Evolutionary conservation across 2,113 vertebrate species (phyloP).

Genomic region (Heliornis fulica): DNA sequence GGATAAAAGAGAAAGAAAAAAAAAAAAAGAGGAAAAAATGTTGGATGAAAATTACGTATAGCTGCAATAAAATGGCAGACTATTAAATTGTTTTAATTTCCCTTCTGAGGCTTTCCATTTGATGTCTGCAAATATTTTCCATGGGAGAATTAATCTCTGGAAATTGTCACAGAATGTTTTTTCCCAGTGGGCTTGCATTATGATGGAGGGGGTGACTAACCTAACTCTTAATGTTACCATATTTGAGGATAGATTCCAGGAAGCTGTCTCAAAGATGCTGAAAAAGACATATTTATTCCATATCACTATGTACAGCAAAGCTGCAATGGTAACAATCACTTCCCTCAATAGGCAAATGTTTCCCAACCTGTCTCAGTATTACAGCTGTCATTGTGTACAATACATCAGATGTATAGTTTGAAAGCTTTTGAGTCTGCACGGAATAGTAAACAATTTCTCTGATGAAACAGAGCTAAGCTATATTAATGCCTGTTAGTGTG

Average conservation of each 20-base stretch:
- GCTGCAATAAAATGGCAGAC: neutral
- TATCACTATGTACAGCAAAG: neutral
- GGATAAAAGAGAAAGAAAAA: neutral
- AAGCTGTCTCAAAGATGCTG: neutral
- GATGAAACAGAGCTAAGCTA: neutral
- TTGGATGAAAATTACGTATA: neutral
- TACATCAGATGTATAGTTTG: neutral
- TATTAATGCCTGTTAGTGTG: neutral
- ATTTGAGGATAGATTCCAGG: neutral
- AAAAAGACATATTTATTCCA: neutral
- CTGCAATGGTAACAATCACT: neutral
- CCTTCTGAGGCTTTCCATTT: neutral
- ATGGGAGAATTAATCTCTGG: neutral
- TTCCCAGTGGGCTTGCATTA: neutral
- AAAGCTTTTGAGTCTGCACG: neutral
- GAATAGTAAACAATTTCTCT: neutral
- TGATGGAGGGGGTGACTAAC: neutral
- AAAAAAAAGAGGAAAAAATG: neutral
- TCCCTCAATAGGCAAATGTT: neutral
- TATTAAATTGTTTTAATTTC: neutral
- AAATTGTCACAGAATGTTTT: neutral
- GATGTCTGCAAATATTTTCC: neutral
- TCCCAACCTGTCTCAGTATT: neutral
- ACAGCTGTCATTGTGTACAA: neutral
- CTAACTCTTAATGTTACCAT: neutral